Evolutionary conservation across 2,888 invertebrate species (phyloP), one percentile per base, ranked within the genome.

Genomic region (Diabrotica balteata): DNA sequence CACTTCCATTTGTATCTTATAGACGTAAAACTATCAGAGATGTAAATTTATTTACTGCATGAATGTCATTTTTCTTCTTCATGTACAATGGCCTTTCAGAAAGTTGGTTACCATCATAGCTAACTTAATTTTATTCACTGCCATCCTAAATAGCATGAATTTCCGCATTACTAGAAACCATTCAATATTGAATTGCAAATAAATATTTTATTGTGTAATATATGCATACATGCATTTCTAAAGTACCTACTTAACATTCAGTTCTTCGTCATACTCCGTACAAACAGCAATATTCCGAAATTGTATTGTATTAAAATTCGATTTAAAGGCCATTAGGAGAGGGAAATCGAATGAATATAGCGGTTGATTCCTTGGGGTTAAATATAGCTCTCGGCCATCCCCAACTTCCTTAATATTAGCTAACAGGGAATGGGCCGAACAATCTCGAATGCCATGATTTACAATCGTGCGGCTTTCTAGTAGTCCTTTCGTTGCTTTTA

Each of bases 371-470:
- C 66, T 69, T 52, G 59, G 66, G 68, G 68, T 70, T 68, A 72
- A 70, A 70, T 72, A 70, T 67, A 59, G 68, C 9, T 64, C 63
- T 60, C 49, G 17, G 51, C 66, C 60, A 58, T 58, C 63, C 59
- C 59, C 62, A 72, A 66, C 69, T 76, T 73, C 72, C 76, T 76
- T 74, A 72, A 75, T 74, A 71, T 73, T 72, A 74, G 69, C 74
- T 72, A 72, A 76, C 76, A 76, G 64, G 62, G 74, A 76, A 76
- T 75, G 76, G 76, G 76, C 71, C 54, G 76, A 75, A 73, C 76
- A 73, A 75, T 76, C 45, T 69, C 63, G 70, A 70, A 69, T 63
- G 71, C 72, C 72, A 75, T 76, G 76, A 76, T 76, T 75, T 75
- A 76, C 74, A 73, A 67, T 67, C 61, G 70, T 71, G 66, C 51